A percentile compares a stretch with the other conserved stretches of the same genome.
phyloP scores from a whole-genome alignment of 2,888 invertebrate species.

The Hoplodrina blanda region DNA sequence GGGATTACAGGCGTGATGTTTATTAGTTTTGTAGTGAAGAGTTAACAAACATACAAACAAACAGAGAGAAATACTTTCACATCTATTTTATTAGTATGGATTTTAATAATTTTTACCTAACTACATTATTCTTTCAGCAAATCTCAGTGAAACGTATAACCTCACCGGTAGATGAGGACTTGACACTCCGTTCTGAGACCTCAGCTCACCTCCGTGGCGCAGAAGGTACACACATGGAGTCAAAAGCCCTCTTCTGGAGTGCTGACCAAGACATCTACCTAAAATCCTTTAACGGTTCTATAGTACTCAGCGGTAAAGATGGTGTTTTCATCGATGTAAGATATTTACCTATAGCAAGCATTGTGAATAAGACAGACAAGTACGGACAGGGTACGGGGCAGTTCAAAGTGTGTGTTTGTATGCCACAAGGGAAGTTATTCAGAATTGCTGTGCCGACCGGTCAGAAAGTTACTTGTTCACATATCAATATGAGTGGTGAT shows the following conservation, averaged over 20 bases:
- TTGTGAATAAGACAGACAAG: constrained; percentile 78
- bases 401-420: constrained; percentile 97
- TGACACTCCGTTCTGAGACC: constrained; percentile 93
- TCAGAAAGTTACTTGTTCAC: constrained; percentile 91
- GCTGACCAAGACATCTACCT: constrained; percentile 95
- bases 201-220: constrained; percentile 94
- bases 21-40: no score
- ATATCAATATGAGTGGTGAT: constrained; percentile 91
- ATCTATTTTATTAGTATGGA: no score
- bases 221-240: constrained; percentile 94
- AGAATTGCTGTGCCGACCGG: constrained; percentile 93
- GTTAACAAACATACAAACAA: no score
- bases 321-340: constrained; percentile 94
- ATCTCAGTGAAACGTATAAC: constrained; percentile 93
- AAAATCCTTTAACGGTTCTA: constrained; percentile 94
- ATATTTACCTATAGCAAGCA: constrained; percentile 92
- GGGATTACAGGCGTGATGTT: no score
- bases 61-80: no score
- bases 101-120: no score
- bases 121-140: constrained; percentile 76
- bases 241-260: constrained; percentile 93
- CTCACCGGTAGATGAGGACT: constrained; percentile 93
- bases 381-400: constrained; percentile 86
- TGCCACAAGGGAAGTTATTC: constrained; percentile 96
- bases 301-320: constrained; percentile 92